These are phyloP conservation scores for Tenodera sinensis DNA, from an alignment of 2,888 invertebrate genomes.

Conservation along the genomic window DNA sequence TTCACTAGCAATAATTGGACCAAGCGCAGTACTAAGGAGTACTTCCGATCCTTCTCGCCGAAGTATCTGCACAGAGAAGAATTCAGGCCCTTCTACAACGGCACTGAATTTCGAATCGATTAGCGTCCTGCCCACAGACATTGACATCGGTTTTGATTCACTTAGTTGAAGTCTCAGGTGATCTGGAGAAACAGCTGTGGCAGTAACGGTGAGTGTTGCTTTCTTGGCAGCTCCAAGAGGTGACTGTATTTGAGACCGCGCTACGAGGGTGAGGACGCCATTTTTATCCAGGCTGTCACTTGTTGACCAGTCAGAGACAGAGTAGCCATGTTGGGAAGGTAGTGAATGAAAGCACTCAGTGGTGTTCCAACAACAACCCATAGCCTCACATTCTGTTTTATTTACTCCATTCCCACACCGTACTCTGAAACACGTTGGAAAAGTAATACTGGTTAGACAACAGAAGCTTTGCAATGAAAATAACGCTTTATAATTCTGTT, in stretches of 20 bases:
- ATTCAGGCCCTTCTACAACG: background rate
- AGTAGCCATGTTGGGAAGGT: slow-evolving; percentile 53
- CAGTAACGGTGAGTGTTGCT: background rate
- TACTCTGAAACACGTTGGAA: background rate
- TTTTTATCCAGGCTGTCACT: background rate
- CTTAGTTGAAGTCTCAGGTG: slow-evolving; percentile 31
- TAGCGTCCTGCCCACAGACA: background rate
- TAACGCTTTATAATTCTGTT: no score
- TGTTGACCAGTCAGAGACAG: slow-evolving; percentile 37
- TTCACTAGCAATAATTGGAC: slow-evolving; percentile 57
- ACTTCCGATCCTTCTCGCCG: slow-evolving; percentile 18
- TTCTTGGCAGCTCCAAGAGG: background rate
- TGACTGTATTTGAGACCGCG: slow-evolving; percentile 20
- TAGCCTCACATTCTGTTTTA: slow-evolving; percentile 44
- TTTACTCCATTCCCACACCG: background rate
- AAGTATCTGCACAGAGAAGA: slow-evolving; percentile 17
- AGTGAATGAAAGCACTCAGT: slow-evolving; percentile 51
- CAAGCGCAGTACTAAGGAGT: slow-evolving; percentile 53
- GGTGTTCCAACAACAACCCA: slow-evolving; percentile 53
- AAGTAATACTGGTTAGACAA: no score
- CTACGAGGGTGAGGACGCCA: slow-evolving; percentile 31
- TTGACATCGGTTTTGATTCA: background rate
- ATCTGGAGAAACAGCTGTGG: slow-evolving; percentile 24
- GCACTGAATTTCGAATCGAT: slow-evolving; percentile 14
- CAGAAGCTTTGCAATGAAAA: no score